Base-by-base conservation (phyloP, 2,113 vertebrate species). In the Chaetorhynchus papuensis region DNA sequence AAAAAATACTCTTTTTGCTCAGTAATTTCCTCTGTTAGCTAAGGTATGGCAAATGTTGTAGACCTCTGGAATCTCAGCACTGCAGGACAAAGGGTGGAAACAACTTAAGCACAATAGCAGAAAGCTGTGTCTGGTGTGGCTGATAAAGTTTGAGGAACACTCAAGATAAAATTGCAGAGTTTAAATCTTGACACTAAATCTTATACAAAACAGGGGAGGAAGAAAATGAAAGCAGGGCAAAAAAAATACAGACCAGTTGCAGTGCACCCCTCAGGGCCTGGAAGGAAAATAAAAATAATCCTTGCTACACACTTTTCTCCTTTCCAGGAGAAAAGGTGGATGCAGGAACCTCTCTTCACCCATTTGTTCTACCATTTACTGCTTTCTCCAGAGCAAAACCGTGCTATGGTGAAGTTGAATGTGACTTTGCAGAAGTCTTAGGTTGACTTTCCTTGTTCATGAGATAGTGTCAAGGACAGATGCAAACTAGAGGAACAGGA, bases 151-250 rank as follows among this genome's bases (percentile, higher is more conserved):
- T 69, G 78, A 83, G 59, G 14, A 87, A 50, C 17, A 56, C 39
- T 39, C 26, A 23, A 65, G 35, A 61, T 56, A 41, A 44, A 83
- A 87, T 14, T 49, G 37, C 28, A 39, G 75, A 71, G 13, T 44
- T 42, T 76, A 76, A 37, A 68, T 14, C 37, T 70, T 39, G n/a
- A 45, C 56, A 90, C 26, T 89, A 82, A 83, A 61, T 89, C 49
- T 71, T 77, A 20, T 17, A 52, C 11, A 31, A 83, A 80, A 39
- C 21, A 23, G 31, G 26, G 41, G 35, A 60, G 13, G 23, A 57
- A 14, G n/a, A 64, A 30, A 66, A 33, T 39, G 10, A 44, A 9
- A 74, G 50, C 78, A 3, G 45, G 22, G 15, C 0, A 0, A 57
- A 26, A 92, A 30, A 50, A 49, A 65, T 4, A 8, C 7, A 71